Base-by-base conservation (phyloP, 1,140 invertebrate species). In the Cecropterus lyciades region DNA sequence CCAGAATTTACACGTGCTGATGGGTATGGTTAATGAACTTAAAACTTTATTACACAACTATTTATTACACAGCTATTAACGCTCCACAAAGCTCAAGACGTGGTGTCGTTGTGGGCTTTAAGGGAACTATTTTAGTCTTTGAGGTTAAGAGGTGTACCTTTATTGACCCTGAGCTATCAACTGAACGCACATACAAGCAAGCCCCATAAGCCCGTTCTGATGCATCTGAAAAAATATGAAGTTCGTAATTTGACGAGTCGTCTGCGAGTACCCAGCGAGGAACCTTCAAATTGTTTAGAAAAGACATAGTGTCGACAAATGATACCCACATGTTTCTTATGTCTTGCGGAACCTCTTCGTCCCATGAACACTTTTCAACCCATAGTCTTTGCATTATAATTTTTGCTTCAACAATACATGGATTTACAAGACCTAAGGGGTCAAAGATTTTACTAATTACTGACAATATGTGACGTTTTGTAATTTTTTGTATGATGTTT, bases 191-290 rank as follows among this genome's bases (percentile, higher is more conserved):
- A 17, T 74, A 77, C 7, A 74, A 5, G 53, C 60, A 70, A 5
- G 56, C 20, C 20, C 68, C 65, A 16, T 79, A 65, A 11, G 30
- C 30, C 9, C 30, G 30, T 24, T 79, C 48, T 1, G 72, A 77
- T 0, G 83, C 77, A 63, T 87, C 82, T 43, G 76, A 75, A 67
- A 87, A 86, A 1, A 80, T 70, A 57, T 84, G 80, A 5, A 87
- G 14, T 67, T 70, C 65, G 10, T 62, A 15, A 27, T 24, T 42
- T 3, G 11, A 13, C 3, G 37, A 45, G 13, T 45, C 24, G 1
- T 43, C 20, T 11, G 11, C 8, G 20, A 53, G 24, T 16, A 69
- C 33, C 53, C 70, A 72, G 13, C 70, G 52, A n/a, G 69, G 60
- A 17, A 62, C 60, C 57, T 65, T 53, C 15, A 78, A 20, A 24